Base-by-base conservation (phyloP, 2,888 invertebrate genomes). In the Caprella mutica region DNA sequence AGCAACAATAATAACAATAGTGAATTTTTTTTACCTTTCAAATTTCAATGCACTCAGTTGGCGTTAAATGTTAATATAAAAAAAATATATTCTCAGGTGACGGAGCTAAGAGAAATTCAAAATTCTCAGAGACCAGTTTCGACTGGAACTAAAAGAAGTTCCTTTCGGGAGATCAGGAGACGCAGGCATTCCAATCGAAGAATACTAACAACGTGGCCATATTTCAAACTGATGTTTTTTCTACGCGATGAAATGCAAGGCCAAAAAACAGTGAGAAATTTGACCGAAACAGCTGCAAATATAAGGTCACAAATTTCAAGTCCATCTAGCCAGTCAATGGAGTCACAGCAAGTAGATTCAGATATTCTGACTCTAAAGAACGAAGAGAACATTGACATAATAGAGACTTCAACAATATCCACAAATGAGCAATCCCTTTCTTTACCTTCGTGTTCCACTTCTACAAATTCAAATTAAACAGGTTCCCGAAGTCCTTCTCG, bases 111-210 rank as follows among this genome's bases (percentile, higher is more conserved):
- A 56, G 48, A 56, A 51, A 43, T 56, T 56, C 30, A 56, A 56
- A 39, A 56, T 40, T 29, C 56, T 56, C 33, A 39, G 56, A 17
- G 56, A 56, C 43, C 56, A 56, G 51, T 56, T 56, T 30, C 26
- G 56, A 24, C 39, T 40, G 12, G 56, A 56, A 30, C 40, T 56
- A 26, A 56, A 50, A 30, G 51, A 56, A 30, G 33, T 56, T 1
- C 56, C 56, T 1, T 3, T 40, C n/a, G 56, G 50, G 6, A 51
- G 24, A 30, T 29, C 42, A 6, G 56, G 42, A 12, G 56, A 56
- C 42, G 51, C 51, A 6, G 33, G 24, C 12, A 23, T 56, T 21
- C 42, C 42, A 1, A 8, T 42, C n/a, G 51, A 56, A 3, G 42
- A 42, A 12, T 51, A 51, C 17, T 27, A 23, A 50, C 38, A 29